These are phyloP conservation scores for Oncorhynchus nerka DNA, from an alignment of 2,113 vertebrate genomes.

Conservation along the genomic window DNA sequence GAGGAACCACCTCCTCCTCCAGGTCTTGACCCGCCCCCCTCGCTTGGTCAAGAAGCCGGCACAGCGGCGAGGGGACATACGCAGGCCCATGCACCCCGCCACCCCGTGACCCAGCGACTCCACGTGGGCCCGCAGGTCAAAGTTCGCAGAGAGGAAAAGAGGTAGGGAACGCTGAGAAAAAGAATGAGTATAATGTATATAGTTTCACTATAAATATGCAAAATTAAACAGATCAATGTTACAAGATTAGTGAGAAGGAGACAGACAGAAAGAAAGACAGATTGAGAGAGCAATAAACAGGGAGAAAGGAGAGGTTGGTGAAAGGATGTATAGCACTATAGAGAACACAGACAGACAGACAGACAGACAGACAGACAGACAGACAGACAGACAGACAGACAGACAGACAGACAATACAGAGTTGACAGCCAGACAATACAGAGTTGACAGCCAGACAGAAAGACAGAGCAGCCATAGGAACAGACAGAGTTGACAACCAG, in stretches of 20 bases:
- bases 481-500: too few species aligned
- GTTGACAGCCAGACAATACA: too few species aligned
- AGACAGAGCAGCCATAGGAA: too few species aligned
- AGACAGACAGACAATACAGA: too few species aligned
- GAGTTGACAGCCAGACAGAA: too few species aligned
- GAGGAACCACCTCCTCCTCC: constrained; percentile 90
- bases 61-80: constrained; percentile 74
- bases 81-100: constrained; percentile 73
- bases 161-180: constrained; percentile 43
- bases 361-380: too few species aligned
- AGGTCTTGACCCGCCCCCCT: constrained; percentile 88
- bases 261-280: not conserved
- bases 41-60: constrained; percentile 85
- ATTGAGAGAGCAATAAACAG: not conserved
- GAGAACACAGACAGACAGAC: too few species aligned
- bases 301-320: not conserved
- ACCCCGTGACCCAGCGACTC: constrained; percentile 83
- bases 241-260: not conserved
- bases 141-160: constrained; percentile 67
- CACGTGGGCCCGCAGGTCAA: constrained; percentile 84
- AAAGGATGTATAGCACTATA: too few species aligned
- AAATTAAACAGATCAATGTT: not conserved
- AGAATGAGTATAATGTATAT: not conserved
- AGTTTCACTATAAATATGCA: too few species aligned
- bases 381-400: too few species aligned